Evolutionary conservation across 2,113 vertebrate genomes (phyloP), one percentile per base, ranked within the genome.

Genomic region (Capricornis sumatraensis): DNA sequence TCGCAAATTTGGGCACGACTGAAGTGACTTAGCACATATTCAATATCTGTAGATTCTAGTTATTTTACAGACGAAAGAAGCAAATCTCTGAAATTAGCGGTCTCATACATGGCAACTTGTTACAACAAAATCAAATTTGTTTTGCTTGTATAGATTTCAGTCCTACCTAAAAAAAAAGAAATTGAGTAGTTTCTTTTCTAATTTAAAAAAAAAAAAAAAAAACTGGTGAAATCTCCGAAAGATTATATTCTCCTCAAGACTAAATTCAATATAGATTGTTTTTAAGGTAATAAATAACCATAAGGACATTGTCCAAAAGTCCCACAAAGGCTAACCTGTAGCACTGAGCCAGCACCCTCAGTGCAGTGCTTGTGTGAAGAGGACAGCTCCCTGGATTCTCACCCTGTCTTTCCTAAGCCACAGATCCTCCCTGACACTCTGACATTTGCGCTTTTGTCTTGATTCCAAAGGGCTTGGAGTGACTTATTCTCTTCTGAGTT

Each of bases 1-100:
- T 74, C 1, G 0, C 5, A 25, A 12, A 40, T 40, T 74, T 74
- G 67, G 36, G 23, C n/a, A 40, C 0, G 2, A 25, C 36, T 40
- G 21, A 74, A 40, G 36, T 40, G 5, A 23, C 19, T 74, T 74
- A 71, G 67, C 21, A 74, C 36, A 25, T 74, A 74, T 40, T 40
- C 1, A 0, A 40, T 74, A 23, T 40, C 67, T 74, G n/a, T 57
- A 47, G 30, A 78, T 15, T 55, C 7, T 76, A 92, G 36, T 40
- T 27, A 57, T 47, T 88, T n/a, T 88, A 27, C 7, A 55, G 30
- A 76, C 33, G 17, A 36, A 88, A 76, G 17, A 25, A 40, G 10
- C 17, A 47, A 83, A 55, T 82, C 60, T 91, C 45, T 33, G 60
- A 43, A 87, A 92, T 47, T 87, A 60, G n/a, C 17, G 36, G 45